A percentile compares a stretch with the other conserved stretches of the same genome.
Evolutionary conservation across 2,113 vertebrate genomes (phyloP).

Genomic region (Tretioscincus oriximinensis): DNA sequence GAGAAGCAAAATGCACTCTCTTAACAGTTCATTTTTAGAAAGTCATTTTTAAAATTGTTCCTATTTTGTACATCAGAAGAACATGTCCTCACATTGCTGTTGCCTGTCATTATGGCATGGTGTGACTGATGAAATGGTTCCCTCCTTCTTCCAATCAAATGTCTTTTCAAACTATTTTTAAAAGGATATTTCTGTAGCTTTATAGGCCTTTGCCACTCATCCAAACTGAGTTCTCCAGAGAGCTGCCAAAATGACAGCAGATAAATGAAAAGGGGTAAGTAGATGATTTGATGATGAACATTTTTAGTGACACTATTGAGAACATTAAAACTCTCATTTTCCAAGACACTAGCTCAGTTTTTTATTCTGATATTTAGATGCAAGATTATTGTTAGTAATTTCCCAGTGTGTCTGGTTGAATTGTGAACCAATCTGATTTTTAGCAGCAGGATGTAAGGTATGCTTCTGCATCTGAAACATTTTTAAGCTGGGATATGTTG

Average conservation of each 20-base stretch:
- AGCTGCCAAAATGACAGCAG: slow-evolving; percentile 1
- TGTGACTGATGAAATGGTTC: not conserved
- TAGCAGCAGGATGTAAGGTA: not conserved
- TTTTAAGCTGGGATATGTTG: not conserved
- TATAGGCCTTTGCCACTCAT: not conserved
- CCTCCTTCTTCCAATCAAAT: not conserved
- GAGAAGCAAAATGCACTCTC: not conserved
- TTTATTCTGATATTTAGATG: not conserved
- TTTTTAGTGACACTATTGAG: not conserved
- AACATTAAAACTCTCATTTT: not conserved
- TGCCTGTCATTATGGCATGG: not conserved
- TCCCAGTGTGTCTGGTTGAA: not conserved
- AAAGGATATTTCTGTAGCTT: not conserved
- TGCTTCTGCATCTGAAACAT: not conserved
- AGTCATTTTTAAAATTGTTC: not conserved
- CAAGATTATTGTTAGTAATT: not conserved
- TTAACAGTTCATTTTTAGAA: slow-evolving; percentile 11
- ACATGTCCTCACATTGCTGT: not conserved
- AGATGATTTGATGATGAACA: not conserved
- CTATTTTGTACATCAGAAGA: not conserved
- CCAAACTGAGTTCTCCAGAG: not conserved
- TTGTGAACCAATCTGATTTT: not conserved
- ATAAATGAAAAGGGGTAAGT: slow-evolving; percentile 6
- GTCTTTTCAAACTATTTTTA: slow-evolving; percentile 17
- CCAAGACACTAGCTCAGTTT: not conserved